A percentile compares a stretch with the other conserved stretches of the same genome.
Conservation (phyloP, 1,140 invertebrate species). For the Cotesia vestalis region DNA sequence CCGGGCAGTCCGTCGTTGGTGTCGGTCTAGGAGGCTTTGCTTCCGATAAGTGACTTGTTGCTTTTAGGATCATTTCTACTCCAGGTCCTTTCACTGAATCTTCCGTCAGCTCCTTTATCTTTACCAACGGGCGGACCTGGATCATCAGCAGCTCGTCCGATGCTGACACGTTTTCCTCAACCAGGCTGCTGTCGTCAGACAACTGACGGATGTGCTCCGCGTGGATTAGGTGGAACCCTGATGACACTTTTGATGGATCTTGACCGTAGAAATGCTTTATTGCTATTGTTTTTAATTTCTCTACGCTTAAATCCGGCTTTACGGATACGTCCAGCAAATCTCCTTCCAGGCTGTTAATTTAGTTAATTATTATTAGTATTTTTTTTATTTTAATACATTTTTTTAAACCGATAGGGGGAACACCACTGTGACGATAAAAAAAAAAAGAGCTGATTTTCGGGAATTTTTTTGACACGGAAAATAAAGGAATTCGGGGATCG, state of each 20-base stretch:
- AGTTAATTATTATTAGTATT: neutral
- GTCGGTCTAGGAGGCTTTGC: constrained; percentile 49
- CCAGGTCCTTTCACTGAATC: constrained; percentile 59
- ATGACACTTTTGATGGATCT: constrained; percentile 47
- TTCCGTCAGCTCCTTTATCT: constrained; percentile 52
- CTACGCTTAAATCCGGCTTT: constrained; percentile 55
- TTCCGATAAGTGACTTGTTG: constrained; percentile 55
- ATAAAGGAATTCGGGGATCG: too few relatives aligned
- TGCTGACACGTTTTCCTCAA: constrained; percentile 54
- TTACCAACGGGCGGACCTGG: constrained; percentile 45
- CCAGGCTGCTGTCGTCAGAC: constrained; percentile 51
- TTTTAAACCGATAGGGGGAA: too few relatives aligned
- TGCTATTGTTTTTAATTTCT: constrained; percentile 59
- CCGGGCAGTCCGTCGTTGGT: constrained; percentile 48
- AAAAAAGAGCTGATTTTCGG: too few relatives aligned
- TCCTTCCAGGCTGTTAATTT: constrained; percentile 55
- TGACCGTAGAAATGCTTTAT: constrained; percentile 60
- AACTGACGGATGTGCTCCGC: constrained; percentile 52
- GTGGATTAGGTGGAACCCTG: constrained; percentile 57
- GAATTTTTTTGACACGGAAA: too few relatives aligned
- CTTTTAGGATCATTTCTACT: constrained; percentile 56
- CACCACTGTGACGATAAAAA: too few relatives aligned
- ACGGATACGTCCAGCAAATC: constrained; percentile 50
- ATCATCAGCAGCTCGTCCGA: constrained; percentile 61
- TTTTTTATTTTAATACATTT: neutral